Conservation (phyloP, 1,140 invertebrate species). For the Lepidurus couesii region DNA sequence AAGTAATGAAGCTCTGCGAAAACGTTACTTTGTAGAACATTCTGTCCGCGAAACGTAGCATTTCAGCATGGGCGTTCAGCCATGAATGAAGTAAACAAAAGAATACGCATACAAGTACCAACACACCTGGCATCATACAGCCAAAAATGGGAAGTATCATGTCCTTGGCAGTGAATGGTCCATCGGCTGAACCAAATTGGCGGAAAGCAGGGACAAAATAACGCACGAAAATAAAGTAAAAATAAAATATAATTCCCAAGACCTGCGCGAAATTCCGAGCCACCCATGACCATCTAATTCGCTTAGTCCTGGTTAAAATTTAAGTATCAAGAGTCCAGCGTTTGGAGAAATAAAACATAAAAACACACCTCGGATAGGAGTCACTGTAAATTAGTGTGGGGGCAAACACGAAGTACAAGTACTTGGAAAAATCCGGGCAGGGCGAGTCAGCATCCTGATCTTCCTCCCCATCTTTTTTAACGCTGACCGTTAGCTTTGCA, state of each 20-base stretch:
- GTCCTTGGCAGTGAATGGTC: constrained; percentile 54
- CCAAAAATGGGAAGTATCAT: constrained; percentile 62
- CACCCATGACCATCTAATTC: constrained; percentile 68
- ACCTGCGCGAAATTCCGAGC: constrained; percentile 65
- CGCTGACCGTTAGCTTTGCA: background rate
- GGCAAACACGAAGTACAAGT: constrained; percentile 78
- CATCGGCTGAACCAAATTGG: constrained; percentile 56
- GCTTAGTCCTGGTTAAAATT: constrained; percentile 51
- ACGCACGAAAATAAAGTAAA: constrained; percentile 69
- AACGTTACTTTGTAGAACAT: constrained; percentile 63
- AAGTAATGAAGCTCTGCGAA: no score
- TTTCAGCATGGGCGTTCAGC: constrained; percentile 82
- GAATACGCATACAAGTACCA: constrained; percentile 69
- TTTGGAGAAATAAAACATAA: no score
- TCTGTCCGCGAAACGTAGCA: constrained; percentile 77
- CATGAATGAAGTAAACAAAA: constrained; percentile 81
- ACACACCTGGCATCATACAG: constrained; percentile 64
- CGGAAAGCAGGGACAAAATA: constrained; percentile 64
- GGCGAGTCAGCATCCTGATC: constrained; percentile 39
- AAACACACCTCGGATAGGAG: constrained; percentile 65
- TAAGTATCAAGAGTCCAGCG: no score
- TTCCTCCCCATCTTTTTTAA: constrained; percentile 13
- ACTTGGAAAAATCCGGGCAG: constrained; percentile 66
- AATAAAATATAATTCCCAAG: constrained; percentile 65
- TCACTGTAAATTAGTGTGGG: constrained; percentile 82